Evolutionary conservation across 2,113 vertebrate genomes (phyloP).

Genomic region (Albula glossodonta): DNA sequence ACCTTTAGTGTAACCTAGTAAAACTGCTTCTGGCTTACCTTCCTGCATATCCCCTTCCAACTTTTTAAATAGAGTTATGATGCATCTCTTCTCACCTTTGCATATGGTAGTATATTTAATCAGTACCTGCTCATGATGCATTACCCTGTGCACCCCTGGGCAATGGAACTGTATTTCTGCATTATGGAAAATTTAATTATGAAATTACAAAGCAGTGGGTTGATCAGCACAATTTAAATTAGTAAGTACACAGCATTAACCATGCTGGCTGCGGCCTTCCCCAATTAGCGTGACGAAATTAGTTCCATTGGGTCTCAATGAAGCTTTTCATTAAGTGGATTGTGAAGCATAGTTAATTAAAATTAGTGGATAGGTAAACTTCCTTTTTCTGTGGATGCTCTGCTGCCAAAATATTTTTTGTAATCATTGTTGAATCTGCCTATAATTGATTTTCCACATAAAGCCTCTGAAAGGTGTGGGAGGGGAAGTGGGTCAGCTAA

Average conservation of each 20-base stretch:
- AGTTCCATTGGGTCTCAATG: constrained; percentile 51
- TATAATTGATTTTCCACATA: background rate
- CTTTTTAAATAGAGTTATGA: constrained; percentile 15
- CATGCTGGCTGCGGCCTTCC: constrained; percentile 30
- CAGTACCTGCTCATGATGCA: constrained; percentile 35
- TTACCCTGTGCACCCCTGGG: constrained; percentile 38
- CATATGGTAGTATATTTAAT: constrained; percentile 33
- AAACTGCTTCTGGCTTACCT: background rate
- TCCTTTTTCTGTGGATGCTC: constrained; percentile 24
- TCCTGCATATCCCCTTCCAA: background rate
- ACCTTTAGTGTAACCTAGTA: background rate
- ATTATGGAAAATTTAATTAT: constrained; percentile 54
- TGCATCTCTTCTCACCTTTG: constrained; percentile 26
- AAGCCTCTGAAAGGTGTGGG: background rate
- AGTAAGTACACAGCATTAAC: constrained; percentile 42
- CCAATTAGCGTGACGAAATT: constrained; percentile 52
- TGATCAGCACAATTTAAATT: constrained; percentile 55
- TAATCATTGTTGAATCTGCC: constrained; percentile 48
- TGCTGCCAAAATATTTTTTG: constrained; percentile 51
- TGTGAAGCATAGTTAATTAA: constrained; percentile 60
- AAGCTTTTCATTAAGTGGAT: constrained; percentile 53
- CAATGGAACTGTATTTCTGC: constrained; percentile 38
- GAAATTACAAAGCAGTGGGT: constrained; percentile 49
- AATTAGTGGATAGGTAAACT: constrained; percentile 52
- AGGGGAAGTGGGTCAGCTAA: background rate